Base-by-base conservation (phyloP, 2,797 vertebrate species). In the Hydrolagus colliei region DNA sequence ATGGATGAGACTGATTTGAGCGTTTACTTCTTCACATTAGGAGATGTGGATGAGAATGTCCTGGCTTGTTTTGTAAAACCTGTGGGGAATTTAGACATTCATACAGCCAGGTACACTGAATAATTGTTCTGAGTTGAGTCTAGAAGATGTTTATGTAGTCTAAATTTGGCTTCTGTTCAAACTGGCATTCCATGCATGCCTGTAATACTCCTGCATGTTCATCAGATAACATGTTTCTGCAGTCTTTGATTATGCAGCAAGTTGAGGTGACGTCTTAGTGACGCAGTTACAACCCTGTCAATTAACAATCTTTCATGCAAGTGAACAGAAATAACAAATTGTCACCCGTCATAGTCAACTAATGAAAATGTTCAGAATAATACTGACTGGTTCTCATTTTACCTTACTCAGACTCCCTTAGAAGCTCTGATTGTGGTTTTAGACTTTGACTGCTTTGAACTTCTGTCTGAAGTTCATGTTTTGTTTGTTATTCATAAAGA, bases 241-340 rank as follows among this genome's bases (percentile, higher is more conserved):
- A 80, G 73, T 86, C 90, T 90, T 87, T 88, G 88, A 86, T 87
- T 91, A 88, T 18, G 86, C 85, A 61, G 86, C 86, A 87, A 41
- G 86, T 86, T 78, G 84, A 89, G 89, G 65, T 71, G 85, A 27
- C 75, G 82, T 35, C 0, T 4, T 9, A 0, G 41, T 32, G 78
- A 63, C 76, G 71, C 20, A 85, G 10, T 62, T 82, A 72, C 65
- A 71, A 67, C 35, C 63, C 65, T 71, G 65, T 18, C 65, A 84
- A 32, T 27, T 71, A 84, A 20, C 62, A 84, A 77, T 77, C 75
- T 35, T 18, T 71, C 9, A 67, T 32, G 9, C 18, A 32, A 84
- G 63, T 67, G 68, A 41, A 63, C n/a, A 41, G 32, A 18, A 84
- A 18, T 71, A 67, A 32, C 22, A 65, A 65, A 14, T 67, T 71